Evolutionary conservation across 2,113 vertebrate species (phyloP).

Genomic region (Onychorhynchus coronatus): DNA sequence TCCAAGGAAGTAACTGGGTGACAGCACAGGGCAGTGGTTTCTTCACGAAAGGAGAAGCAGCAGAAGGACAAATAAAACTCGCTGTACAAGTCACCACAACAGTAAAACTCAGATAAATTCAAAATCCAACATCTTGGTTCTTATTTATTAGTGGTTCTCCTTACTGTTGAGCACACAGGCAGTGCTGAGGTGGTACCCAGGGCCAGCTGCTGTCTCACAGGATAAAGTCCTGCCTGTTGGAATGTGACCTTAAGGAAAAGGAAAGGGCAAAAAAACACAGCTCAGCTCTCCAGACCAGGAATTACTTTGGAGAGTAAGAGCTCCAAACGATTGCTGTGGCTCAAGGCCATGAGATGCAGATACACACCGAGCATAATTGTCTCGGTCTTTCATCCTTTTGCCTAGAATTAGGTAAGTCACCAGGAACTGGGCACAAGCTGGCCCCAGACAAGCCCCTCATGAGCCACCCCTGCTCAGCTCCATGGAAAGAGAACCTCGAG

Average conservation of each 20-base stretch:
- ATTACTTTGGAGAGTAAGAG: not conserved
- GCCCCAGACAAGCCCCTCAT: not conserved
- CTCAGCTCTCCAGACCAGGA: not conserved
- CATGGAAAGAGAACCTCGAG: not conserved
- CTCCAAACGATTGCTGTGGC: not conserved
- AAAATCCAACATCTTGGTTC: not conserved
- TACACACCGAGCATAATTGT: not conserved
- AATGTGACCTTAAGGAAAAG: not conserved
- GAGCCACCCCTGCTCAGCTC: not conserved
- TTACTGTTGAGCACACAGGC: not conserved
- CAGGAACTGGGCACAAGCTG: not conserved
- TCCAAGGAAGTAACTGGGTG: not conserved
- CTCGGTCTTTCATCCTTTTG: not conserved
- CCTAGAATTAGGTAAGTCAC: not conserved
- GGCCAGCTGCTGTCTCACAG: not conserved
- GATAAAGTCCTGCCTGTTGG: rapidly evolving
- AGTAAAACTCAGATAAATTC: not conserved
- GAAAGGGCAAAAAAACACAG: not conserved
- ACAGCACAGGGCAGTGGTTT: not conserved
- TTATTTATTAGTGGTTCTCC: not conserved
- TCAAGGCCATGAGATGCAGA: not conserved
- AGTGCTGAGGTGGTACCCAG: not conserved
- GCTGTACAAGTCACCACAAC: not conserved
- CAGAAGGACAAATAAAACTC: not conserved
- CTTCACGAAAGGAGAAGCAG: not conserved